A percentile compares a stretch with the other conserved stretches of the same genome.
phyloP scores from a whole-genome alignment of 2,888 invertebrate species.

The Drosophila niveifrons region DNA sequence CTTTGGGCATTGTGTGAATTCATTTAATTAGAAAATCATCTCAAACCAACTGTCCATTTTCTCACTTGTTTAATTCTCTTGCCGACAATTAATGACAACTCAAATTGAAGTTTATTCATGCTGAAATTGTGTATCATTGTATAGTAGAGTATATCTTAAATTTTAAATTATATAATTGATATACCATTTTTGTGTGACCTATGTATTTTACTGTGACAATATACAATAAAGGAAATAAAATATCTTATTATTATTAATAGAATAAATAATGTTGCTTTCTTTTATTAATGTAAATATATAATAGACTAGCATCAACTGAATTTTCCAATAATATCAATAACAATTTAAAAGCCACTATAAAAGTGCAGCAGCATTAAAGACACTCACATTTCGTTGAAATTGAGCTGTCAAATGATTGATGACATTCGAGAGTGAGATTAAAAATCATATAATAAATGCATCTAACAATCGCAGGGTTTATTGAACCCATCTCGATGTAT shows the following conservation, averaged over 20 bases:
- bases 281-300: too few species aligned
- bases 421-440: not conserved
- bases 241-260: not conserved
- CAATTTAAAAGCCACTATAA: not conserved
- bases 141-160: not conserved
- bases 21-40: slow-evolving; percentile 67
- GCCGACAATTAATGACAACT: slow-evolving; percentile 26
- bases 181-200: not conserved
- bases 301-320: too few species aligned
- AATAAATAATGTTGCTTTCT: too few species aligned
- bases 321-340: not conserved
- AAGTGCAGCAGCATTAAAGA: not conserved
- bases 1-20: slow-evolving; percentile 55
- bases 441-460: not conserved
- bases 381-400: not conserved
- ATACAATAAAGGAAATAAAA: not conserved
- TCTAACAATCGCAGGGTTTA: slow-evolving; percentile 6
- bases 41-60: slow-evolving; percentile 53
- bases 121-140: not conserved
- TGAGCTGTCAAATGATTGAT: not conserved
- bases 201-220: not conserved
- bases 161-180: not conserved
- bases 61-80: slow-evolving; percentile 49
- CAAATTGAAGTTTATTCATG: slow-evolving; percentile 9
- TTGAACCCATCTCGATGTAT: slow-evolving; percentile 10